Percentiles rank a stretch among this genome's conserved stretches.
Evolutionary conservation across 1,140 invertebrate species (phyloP).

Genomic region (Leptoteleia sp.): DNA sequence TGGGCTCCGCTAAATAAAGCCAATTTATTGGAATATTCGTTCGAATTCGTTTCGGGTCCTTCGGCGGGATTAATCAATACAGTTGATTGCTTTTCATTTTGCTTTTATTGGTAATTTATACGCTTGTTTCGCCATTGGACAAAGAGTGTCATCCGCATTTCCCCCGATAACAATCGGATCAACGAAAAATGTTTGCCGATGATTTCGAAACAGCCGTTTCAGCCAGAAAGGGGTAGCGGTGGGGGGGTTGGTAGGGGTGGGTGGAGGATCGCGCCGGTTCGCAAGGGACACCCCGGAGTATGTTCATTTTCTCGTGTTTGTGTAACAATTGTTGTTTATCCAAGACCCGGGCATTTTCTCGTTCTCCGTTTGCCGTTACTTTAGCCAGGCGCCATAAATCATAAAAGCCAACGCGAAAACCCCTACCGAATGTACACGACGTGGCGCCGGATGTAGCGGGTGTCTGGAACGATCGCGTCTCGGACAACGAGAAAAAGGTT

Average conservation of each 20-base stretch:
- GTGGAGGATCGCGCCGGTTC: too few species aligned
- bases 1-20: slow-evolving; percentile 33
- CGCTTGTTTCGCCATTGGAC: slow-evolving; percentile 18
- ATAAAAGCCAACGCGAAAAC: slow-evolving; percentile 68
- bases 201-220: too few species aligned
- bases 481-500: slow-evolving; percentile 67
- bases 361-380: slow-evolving; percentile 47
- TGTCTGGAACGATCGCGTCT: slow-evolving; percentile 71
- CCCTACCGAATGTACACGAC: slow-evolving; percentile 68
- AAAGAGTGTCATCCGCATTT: slow-evolving; percentile 14
- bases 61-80: slow-evolving; percentile 42
- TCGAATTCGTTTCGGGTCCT: slow-evolving; percentile 33
- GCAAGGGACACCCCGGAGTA: not conserved
- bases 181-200: not conserved
- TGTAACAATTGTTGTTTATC: slow-evolving; percentile 58
- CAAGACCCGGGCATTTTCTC: slow-evolving; percentile 20
- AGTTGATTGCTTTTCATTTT: slow-evolving; percentile 54
- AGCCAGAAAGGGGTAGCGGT: too few species aligned
- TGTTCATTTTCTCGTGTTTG: slow-evolving; percentile 13
- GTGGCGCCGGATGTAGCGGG: slow-evolving; percentile 69
- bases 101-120: slow-evolving; percentile 51
- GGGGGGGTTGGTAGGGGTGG: too few species aligned
- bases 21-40: slow-evolving; percentile 49
- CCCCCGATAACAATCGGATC: slow-evolving; percentile 3
- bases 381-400: slow-evolving; percentile 70